Evolutionary conservation across 2,113 vertebrate species (phyloP).

Genomic region (Tricholaema leucomelas): DNA sequence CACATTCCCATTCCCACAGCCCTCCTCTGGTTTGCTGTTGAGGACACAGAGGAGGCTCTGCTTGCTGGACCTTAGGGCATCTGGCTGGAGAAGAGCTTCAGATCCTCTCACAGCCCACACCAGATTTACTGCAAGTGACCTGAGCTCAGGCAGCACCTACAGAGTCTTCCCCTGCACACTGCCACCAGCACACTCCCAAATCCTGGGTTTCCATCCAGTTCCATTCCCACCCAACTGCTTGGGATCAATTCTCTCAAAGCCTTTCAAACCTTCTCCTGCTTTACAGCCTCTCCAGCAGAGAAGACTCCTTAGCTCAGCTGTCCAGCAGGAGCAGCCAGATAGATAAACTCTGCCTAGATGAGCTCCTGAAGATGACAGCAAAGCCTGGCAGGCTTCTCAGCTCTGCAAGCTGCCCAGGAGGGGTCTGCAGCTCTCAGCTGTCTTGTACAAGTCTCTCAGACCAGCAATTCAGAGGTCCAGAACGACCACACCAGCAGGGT

Average conservation of each 20-base stretch:
- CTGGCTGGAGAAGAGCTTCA: not conserved
- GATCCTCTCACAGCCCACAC: not conserved
- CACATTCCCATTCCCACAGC: not conserved
- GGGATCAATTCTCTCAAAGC: not conserved
- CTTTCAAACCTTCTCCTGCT: not conserved
- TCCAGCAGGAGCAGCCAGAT: not conserved
- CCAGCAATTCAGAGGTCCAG: not conserved
- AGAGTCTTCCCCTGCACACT: not conserved
- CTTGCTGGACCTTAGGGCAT: not conserved
- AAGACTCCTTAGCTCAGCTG: no score
- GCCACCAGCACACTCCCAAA: not conserved
- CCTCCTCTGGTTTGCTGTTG: not conserved
- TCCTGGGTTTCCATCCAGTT: not conserved
- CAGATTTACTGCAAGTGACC: not conserved
- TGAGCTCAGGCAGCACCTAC: not conserved
- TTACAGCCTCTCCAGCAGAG: not conserved
- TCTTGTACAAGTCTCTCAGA: not conserved
- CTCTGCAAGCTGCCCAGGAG: not conserved
- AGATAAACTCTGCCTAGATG: not conserved
- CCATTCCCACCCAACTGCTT: not conserved
- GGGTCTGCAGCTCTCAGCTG: not conserved
- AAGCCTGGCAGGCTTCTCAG: not conserved
- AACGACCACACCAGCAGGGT: not conserved
- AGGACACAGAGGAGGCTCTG: accelerated
- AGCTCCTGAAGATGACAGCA: not conserved